A percentile compares a stretch with the other conserved stretches of the same genome.
phyloP scores from a whole-genome alignment of 2,888 invertebrate genomes.

The Hofmannophila pseudospretella region DNA sequence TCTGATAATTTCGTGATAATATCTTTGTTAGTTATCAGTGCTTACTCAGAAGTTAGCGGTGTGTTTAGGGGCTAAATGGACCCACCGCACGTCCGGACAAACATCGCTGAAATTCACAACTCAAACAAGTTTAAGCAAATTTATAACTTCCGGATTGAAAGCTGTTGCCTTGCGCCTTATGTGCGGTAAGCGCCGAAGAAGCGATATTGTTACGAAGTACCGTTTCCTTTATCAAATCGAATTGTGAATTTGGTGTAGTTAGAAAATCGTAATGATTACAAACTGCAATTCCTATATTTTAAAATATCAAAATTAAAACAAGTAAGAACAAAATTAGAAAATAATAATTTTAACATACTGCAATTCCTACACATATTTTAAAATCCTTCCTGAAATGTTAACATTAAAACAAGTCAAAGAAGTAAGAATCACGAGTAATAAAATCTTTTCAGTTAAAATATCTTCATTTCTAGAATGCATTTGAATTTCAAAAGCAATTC shows the following conservation, averaged over 20 bases:
- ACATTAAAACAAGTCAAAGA: too few species aligned
- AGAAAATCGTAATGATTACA: too few species aligned
- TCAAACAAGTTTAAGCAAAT: constrained; percentile 74
- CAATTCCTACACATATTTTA: too few species aligned
- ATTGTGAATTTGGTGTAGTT: too few species aligned
- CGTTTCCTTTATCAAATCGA: too few species aligned
- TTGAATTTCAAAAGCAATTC: constrained; percentile 38
- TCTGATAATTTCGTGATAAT: constrained; percentile 39
- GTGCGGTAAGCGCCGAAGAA: neutral
- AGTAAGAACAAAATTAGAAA: too few species aligned
- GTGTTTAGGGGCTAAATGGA: constrained; percentile 66
- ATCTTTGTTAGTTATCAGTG: constrained; percentile 50
- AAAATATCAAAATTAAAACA: too few species aligned
- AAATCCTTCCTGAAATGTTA: too few species aligned
- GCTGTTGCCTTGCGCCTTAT: constrained; percentile 28
- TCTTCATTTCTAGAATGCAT: constrained; percentile 15
- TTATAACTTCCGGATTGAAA: constrained; percentile 67
- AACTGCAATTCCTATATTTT: too few species aligned
- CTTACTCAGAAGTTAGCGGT: constrained; percentile 58
- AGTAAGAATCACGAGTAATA: too few species aligned
- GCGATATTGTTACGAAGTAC: too few species aligned
- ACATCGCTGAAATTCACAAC: constrained; percentile 68
- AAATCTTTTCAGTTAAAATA: neutral
- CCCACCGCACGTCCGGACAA: constrained; percentile 72
- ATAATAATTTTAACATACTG: too few species aligned